Conservation (phyloP, 2,888 invertebrate genomes). For the Noctua fimbriata region DNA sequence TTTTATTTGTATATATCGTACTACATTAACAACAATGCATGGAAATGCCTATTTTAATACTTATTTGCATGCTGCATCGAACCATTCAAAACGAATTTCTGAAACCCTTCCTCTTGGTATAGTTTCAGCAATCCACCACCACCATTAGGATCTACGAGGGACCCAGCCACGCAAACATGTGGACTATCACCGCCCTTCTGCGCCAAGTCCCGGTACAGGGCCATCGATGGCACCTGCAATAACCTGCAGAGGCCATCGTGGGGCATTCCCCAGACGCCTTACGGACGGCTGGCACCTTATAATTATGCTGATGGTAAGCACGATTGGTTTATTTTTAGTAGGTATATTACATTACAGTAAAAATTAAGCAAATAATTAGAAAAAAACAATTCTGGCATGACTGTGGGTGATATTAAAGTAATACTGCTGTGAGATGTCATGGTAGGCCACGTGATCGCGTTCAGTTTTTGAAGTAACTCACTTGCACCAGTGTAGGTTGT, state of each 20-base stretch:
- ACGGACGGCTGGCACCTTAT: conserved; percentile 91
- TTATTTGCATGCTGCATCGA: not conserved
- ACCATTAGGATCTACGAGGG: conserved; percentile 80
- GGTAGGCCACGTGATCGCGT: not conserved
- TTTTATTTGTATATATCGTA: not conserved
- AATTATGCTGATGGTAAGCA: conserved; percentile 93
- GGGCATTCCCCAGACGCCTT: conserved; percentile 94
- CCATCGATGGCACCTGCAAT: conserved; percentile 98
- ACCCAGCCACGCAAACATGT: conserved; percentile 87
- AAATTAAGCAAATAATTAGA: not conserved
- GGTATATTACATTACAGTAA: not conserved
- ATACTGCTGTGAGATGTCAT: not conserved
- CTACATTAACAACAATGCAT: conserved; percentile 9
- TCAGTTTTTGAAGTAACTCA: not conserved
- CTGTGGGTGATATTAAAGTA: not conserved
- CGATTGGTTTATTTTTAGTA: not conserved
- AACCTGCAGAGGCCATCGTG: conserved; percentile 95
- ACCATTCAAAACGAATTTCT: not conserved
- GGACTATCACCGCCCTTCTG: conserved; percentile 87
- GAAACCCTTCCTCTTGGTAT: conserved; percentile 18
- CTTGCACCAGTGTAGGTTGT: not conserved
- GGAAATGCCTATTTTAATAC: not conserved
- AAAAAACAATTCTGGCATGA: not conserved
- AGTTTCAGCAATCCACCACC: conserved; percentile 88
- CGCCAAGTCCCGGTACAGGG: conserved; percentile 91